Evolutionary conservation across 1,140 invertebrate genomes (phyloP), one percentile per base, ranked within the genome.

Genomic region (Drosophila grimshawi): DNA sequence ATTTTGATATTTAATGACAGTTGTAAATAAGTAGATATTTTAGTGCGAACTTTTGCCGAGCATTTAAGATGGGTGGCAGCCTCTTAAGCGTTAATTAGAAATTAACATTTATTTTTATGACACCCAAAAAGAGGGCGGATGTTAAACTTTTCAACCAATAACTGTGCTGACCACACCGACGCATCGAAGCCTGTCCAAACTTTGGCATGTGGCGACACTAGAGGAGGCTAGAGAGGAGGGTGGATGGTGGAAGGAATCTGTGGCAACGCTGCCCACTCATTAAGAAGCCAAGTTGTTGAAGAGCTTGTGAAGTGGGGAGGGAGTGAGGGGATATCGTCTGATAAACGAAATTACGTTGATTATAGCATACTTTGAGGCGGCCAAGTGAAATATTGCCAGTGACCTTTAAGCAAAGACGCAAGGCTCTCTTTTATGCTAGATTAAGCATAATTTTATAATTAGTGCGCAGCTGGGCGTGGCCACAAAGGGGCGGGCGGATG

Each of bases 371-470:
- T 69, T 56, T 11, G 49, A 52, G 56, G 71, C 59, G 69, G n/a
- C 63, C 69, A 62, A 73, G 56, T 75, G 60, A 78, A 75, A 75
- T 78, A 75, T 70, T 64, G 65, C 48, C 60, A 52, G 48, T 56
- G 60, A 78, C 72, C 65, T 78, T 78, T 37, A 43, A 19, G 11
- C 8, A 39, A 11, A 39, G 45, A 35, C 32, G 11, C 29, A 7
- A 19, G 39, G 37, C 19, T n/a, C 49, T 7, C 35, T 76, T 78
- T 76, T 72, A 62, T 76, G 77, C 73, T 79, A 79, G 68, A 79
- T 79, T 79, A 77, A 77, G 74, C 77, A 79, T 77, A 72, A 79
- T 79, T 76, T 76, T 73, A 79, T 79, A 79, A 77, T 79, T 77
- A 77, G 46, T 63, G 64, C 52, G 51, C 68, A 64, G 46, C 41